Conservation (phyloP, 2,797 vertebrate genomes). For the Hoplostethus atlanticus region DNA sequence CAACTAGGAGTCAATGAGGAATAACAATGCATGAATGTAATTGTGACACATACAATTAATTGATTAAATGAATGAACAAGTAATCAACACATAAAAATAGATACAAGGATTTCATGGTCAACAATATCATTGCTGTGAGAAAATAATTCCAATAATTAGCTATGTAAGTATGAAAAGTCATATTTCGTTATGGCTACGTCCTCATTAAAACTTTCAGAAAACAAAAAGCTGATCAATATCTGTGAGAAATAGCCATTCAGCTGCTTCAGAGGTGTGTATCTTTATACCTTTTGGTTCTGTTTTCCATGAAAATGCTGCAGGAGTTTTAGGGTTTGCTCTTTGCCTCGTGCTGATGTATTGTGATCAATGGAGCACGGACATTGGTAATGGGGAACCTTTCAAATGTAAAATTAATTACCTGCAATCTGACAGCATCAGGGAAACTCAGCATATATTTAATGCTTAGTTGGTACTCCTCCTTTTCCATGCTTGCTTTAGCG, state of each 20-base stretch:
- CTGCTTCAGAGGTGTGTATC: constrained; percentile 16
- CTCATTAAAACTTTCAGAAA: background rate
- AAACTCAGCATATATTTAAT: constrained; percentile 74
- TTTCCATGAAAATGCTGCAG: constrained; percentile 44
- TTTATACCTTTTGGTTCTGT: constrained; percentile 21
- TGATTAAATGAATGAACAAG: constrained; percentile 27
- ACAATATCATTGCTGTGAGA: constrained; percentile 3
- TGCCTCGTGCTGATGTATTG: constrained; percentile 53
- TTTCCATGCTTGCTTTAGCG: constrained; percentile 59
- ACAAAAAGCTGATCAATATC: background rate
- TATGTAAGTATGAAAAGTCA: background rate
- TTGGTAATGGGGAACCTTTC: constrained; percentile 69
- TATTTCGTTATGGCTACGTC: background rate
- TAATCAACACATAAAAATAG: background rate
- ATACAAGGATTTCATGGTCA: background rate
- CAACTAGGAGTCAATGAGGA: no score
- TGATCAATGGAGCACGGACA: constrained; percentile 63
- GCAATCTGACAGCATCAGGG: constrained; percentile 67
- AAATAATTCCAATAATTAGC: constrained; percentile 15
- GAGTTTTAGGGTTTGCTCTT: constrained; percentile 41
- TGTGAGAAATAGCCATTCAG: constrained; percentile 19
- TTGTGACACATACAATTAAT: background rate
- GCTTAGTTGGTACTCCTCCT: constrained; percentile 62
- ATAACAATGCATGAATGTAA: background rate
- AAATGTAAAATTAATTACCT: constrained; percentile 79